Evolutionary conservation across 2,888 invertebrate species (phyloP).

Genomic region (Sepiola atlantica): DNA sequence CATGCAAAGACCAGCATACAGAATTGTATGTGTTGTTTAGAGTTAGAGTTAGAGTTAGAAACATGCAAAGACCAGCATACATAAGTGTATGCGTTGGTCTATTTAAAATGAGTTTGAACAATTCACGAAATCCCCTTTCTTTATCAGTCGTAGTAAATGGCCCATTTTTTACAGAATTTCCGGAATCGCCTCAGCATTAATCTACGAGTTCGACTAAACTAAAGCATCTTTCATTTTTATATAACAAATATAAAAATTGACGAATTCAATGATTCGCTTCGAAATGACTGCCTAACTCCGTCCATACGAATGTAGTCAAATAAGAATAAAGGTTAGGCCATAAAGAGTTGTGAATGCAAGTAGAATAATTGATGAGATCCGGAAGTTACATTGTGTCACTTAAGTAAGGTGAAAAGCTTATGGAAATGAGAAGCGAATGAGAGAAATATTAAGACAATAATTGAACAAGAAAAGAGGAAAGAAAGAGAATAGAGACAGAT

Average conservation of each 20-base stretch:
- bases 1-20: no score
- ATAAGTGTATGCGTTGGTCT: neutral
- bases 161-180: neutral
- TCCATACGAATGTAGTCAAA: neutral
- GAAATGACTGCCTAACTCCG: neutral
- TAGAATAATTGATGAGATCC: constrained; percentile 15
- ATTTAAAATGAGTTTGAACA: neutral
- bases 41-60: no score
- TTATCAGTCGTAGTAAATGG: neutral
- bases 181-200: neutral
- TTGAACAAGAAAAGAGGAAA: neutral
- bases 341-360: neutral
- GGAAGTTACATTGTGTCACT: neutral
- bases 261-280: neutral
- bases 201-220: no score
- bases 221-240: neutral
- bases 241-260: neutral
- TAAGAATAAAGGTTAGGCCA: neutral
- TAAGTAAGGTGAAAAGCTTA: neutral
- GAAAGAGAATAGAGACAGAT: no score
- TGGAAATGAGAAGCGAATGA: neutral
- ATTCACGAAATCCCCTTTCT: neutral
- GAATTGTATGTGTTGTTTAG: no score
- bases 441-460: neutral
- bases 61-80: neutral